Evolutionary conservation across 1,140 invertebrate genomes (phyloP).

Genomic region (Hypsibius dujardini): DNA sequence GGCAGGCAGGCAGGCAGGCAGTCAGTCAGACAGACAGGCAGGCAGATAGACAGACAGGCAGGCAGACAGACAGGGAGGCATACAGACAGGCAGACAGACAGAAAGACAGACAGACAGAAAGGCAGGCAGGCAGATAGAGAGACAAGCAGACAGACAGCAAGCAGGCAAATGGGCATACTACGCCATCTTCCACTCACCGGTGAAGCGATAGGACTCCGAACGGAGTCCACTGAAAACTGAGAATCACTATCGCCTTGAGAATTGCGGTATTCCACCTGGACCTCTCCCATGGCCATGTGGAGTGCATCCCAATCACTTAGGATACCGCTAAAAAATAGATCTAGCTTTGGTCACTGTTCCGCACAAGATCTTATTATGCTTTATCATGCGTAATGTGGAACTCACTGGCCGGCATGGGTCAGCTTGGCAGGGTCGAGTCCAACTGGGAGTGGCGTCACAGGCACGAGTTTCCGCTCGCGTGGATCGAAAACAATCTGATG

Average conservation of each 20-base stretch:
- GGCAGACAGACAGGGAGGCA: too few species aligned
- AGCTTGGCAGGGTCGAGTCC: slow-evolving; percentile 35
- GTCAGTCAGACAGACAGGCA: too few species aligned
- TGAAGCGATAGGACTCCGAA: neutral
- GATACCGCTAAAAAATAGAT: neutral
- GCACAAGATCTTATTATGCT: neutral
- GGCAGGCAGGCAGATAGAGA: too few species aligned
- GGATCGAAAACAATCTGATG: slow-evolving; percentile 86
- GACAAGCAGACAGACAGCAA: too few species aligned
- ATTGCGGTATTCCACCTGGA: neutral
- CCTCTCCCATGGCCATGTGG: neutral
- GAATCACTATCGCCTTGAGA: neutral
- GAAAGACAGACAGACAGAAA: too few species aligned
- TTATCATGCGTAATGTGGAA: neutral
- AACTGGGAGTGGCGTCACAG: slow-evolving; percentile 43
- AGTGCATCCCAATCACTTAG: neutral
- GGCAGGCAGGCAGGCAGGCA: too few species aligned
- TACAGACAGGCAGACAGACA: too few species aligned
- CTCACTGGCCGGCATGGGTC: slow-evolving; percentile 39
- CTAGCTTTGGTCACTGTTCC: neutral
- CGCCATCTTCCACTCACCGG: neutral
- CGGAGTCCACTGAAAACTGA: neutral
- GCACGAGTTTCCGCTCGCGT: slow-evolving; percentile 47
- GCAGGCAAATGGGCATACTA: too few species aligned
- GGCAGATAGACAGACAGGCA: too few species aligned